A percentile compares a stretch with the other conserved stretches of the same genome.
Conservation (phyloP, 2,888 invertebrate genomes). For the Netelia melanura region DNA sequence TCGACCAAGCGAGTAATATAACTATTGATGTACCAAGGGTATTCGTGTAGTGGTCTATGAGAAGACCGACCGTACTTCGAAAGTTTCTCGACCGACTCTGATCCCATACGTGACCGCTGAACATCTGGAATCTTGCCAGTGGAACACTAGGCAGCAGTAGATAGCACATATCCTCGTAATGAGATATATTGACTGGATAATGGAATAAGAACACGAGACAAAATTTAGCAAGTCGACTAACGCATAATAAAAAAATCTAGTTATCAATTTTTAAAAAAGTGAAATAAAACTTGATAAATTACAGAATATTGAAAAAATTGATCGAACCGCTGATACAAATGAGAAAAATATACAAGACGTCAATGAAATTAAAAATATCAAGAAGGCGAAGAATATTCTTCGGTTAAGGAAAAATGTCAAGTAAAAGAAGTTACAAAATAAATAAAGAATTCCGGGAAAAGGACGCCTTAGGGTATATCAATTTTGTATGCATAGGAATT, state of each 20-base stretch:
- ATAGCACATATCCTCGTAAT: conserved; percentile 85
- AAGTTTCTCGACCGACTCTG: conserved; percentile 85
- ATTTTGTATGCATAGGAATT: too few relatives aligned
- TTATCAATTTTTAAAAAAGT: background rate
- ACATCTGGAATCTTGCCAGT: conserved; percentile 84
- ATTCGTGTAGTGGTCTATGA: conserved; percentile 83
- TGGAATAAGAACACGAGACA: background rate
- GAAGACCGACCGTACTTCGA: conserved; percentile 82
- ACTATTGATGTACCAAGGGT: conserved; percentile 82
- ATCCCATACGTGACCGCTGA: conserved; percentile 85
- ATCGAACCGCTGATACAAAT: too few relatives aligned
- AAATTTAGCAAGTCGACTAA: conserved; percentile 20
- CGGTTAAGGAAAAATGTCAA: too few relatives aligned
- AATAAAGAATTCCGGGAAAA: too few relatives aligned
- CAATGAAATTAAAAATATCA: too few relatives aligned
- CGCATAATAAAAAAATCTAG: background rate
- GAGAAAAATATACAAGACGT: too few relatives aligned
- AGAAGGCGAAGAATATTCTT: too few relatives aligned
- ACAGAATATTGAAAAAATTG: too few relatives aligned
- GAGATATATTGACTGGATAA: conserved; percentile 84
- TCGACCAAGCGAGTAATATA: conserved; percentile 13
- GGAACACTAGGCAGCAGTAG: conserved; percentile 85
- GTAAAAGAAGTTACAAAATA: too few relatives aligned
- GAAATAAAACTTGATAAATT: background rate
- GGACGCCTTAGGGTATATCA: too few relatives aligned